Evolutionary conservation across 2,888 invertebrate genomes (phyloP).

Genomic region (Trachelus troglodyta): DNA sequence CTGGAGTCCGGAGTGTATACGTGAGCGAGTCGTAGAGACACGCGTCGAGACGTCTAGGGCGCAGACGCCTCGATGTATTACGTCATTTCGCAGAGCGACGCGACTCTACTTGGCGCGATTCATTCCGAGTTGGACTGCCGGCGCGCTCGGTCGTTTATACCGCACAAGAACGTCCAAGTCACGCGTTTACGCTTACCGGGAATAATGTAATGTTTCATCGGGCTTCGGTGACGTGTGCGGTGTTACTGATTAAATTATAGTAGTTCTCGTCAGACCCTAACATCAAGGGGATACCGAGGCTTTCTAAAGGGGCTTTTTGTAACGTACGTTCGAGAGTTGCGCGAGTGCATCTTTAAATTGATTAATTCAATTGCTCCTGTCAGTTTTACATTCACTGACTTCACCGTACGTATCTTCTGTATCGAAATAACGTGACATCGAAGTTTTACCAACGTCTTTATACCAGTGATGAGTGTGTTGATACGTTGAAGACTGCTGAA

Average conservation of each 20-base stretch:
- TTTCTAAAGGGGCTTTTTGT: background rate
- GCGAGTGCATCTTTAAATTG: background rate
- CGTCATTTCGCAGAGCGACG: constrained; percentile 12
- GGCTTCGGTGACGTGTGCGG: background rate
- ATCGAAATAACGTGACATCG: background rate
- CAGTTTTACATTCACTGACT: background rate
- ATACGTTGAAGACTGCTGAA: background rate
- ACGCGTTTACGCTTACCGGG: background rate
- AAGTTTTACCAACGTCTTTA: background rate
- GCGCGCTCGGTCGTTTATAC: constrained; percentile 40
- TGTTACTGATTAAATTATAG: background rate
- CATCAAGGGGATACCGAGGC: background rate
- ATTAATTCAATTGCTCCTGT: background rate
- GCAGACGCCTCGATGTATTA: constrained; percentile 32
- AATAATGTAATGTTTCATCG: background rate
- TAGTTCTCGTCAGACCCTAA: background rate
- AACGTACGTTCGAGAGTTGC: background rate
- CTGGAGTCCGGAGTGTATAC: background rate
- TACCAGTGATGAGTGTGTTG: background rate
- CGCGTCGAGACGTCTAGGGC: constrained; percentile 28
- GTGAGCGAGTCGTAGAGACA: constrained; percentile 17
- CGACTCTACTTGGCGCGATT: constrained; percentile 28
- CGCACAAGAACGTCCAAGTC: background rate
- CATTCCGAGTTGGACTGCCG: constrained; percentile 54
- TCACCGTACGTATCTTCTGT: background rate